Conservation (phyloP, 1,140 invertebrate genomes). For the Acromyrmex echinatior region DNA sequence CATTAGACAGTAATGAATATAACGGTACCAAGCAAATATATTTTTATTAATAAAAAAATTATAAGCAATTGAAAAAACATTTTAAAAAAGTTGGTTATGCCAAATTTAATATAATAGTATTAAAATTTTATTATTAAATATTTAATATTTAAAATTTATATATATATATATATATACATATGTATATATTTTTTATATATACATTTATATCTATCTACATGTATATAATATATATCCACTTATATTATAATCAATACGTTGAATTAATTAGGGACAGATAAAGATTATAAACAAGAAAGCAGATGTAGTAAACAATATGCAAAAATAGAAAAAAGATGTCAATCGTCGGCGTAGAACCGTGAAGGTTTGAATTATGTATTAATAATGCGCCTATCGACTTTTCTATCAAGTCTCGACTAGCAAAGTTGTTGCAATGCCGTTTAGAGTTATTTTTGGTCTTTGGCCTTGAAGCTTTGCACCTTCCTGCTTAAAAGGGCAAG, state of each 20-base stretch:
- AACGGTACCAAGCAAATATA: no score
- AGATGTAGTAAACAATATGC: neutral
- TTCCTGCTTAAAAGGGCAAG: slow-evolving; percentile 62
- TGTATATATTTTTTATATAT: no score
- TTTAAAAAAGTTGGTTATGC: no score
- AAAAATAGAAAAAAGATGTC: slow-evolving; percentile 10
- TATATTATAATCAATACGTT: neutral
- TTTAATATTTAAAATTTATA: neutral
- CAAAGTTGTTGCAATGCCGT: slow-evolving; percentile 37
- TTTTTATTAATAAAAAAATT: no score
- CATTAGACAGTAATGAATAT: no score
- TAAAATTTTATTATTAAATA: no score
- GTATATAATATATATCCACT: neutral
- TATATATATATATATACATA: no score
- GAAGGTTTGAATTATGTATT: slow-evolving; percentile 37
- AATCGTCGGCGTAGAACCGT: neutral
- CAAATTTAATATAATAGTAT: no score
- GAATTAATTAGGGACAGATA: neutral
- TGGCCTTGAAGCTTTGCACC: slow-evolving; percentile 61
- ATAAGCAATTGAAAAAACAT: no score
- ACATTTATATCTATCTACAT: neutral
- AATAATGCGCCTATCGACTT: slow-evolving; percentile 52
- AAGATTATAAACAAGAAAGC: neutral
- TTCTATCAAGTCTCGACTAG: slow-evolving; percentile 40
- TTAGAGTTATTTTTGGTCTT: slow-evolving; percentile 57